Percentiles rank a stretch among this genome's conserved stretches.
Evolutionary conservation across 1,140 invertebrate species (phyloP).

Genomic region (Eurosta solidaginis): DNA sequence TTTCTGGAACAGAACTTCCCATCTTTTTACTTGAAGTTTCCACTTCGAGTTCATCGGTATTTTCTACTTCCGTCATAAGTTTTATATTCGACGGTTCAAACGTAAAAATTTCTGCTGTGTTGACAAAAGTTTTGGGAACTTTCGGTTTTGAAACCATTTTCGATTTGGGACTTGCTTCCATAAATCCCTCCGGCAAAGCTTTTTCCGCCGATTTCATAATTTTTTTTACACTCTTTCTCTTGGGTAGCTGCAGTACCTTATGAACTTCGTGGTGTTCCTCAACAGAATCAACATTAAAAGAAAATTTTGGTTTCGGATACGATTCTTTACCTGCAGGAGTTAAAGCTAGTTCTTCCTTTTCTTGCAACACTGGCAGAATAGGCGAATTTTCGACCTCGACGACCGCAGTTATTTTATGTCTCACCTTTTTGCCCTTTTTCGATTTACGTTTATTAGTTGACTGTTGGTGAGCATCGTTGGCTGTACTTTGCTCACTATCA

Average conservation of each 20-base stretch:
- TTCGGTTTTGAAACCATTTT: background rate
- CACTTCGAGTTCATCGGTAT: background rate
- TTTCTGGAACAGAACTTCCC: too few relatives aligned
- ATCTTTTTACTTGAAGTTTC: background rate
- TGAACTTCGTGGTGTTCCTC: slow-evolving; percentile 55
- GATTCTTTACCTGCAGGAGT: background rate
- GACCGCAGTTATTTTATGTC: slow-evolving; percentile 53
- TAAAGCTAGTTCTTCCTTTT: slow-evolving; percentile 37
- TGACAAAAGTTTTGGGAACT: slow-evolving; percentile 32
- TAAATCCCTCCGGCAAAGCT: slow-evolving; percentile 48
- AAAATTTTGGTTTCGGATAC: slow-evolving; percentile 48
- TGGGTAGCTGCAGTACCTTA: slow-evolving; percentile 54
- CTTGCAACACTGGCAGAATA: slow-evolving; percentile 43
- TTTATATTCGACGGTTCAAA: slow-evolving; percentile 38
- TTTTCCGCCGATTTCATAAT: slow-evolving; percentile 11
- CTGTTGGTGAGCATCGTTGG: slow-evolving; percentile 35
- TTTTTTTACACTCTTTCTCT: slow-evolving; percentile 47
- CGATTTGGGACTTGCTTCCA: slow-evolving; percentile 45
- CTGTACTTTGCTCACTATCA: slow-evolving; percentile 44
- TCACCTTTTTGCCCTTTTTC: slow-evolving; percentile 47
- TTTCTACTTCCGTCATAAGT: slow-evolving; percentile 36
- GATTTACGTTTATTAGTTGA: slow-evolving; percentile 32
- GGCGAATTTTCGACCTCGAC: slow-evolving; percentile 49
- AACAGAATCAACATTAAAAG: slow-evolving; percentile 49
- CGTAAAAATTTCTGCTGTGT: slow-evolving; percentile 48